Evolutionary conservation across 2,797 vertebrate species (phyloP), one percentile per base, ranked within the genome.

Genomic region (Crax fasciolata): DNA sequence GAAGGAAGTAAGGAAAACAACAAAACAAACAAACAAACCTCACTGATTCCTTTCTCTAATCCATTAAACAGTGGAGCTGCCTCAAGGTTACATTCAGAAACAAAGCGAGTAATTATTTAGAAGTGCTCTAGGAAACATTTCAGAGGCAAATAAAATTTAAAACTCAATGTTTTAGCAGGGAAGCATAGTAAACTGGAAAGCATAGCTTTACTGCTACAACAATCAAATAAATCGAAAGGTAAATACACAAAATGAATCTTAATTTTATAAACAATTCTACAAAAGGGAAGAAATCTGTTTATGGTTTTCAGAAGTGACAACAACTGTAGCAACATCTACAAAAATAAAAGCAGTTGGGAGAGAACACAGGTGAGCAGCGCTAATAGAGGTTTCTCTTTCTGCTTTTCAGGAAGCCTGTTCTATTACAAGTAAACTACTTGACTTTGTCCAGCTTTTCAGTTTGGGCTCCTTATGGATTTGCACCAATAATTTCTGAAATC

Each of bases 241-340:
- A 92, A 95, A 85, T 41, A 74, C 21, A 73, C 41, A 43, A 43
- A 15, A 51, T 41, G 10, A 83, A 82, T 44, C 52, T 87, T 66
- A 59, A 66, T 70, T 90, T 88, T 44, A 54, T 9, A 54, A 54
- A 30, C 52, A 55, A 41, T 63, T 84, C 62, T 66, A 75, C 84
- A 91, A 95, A 84, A 66, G n/a, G 73, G 51, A 94, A 88, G 46
- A 91, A 4, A 20, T 68, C 28, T 88, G 73, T 81, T 83, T 77
- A 74, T 13, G 10, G 20, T 70, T 87, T 91, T 59, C 19, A 74
- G n/a, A 68, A 79, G 21, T 46, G 54, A 73, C 7, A 67, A 3
- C 30, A 54, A 75, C n/a, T 54, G 21, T 66, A 19, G 25, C 78
- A 94, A 78, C 1, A 1, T 10, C 38, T 51, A 72, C 13, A n/a